Conservation (phyloP, 2,113 vertebrate genomes). For the Heterotis niloticus region DNA sequence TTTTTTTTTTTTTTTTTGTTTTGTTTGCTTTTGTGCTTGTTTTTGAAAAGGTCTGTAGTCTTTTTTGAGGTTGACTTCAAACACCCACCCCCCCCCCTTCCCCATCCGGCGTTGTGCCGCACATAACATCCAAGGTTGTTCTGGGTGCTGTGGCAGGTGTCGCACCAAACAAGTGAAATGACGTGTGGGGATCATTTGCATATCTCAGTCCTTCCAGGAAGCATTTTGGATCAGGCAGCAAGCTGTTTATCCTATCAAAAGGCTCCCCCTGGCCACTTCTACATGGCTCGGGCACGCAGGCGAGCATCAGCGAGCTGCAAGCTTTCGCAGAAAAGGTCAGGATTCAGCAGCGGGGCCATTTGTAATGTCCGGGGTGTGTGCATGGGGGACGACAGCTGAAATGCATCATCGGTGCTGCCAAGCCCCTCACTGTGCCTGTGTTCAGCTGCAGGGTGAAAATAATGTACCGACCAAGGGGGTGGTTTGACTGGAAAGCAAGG, state of each 20-base stretch:
- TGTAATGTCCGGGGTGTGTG: conserved; percentile 6
- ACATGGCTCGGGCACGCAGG: not conserved
- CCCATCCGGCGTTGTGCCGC: too few relatives aligned
- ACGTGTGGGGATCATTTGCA: conserved; percentile 27
- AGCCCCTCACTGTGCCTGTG: not conserved
- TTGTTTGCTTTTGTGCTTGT: not conserved
- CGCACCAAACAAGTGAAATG: conserved; percentile 23
- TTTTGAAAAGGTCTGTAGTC: not conserved
- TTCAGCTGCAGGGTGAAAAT: not conserved
- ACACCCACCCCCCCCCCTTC: not conserved
- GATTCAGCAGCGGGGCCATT: conserved; percentile 1
- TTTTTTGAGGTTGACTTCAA: not conserved
- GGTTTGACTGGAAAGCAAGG: not conserved
- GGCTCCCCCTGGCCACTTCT: conserved; percentile 10
- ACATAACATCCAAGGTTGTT: not conserved
- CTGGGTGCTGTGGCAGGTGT: not conserved
- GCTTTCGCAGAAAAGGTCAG: not conserved
- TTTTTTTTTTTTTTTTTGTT: not conserved
- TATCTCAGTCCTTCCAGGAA: conserved; percentile 31
- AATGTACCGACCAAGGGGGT: too few relatives aligned
- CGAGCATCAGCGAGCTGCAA: conserved; percentile 25
- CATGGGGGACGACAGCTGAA: not conserved
- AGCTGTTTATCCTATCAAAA: conserved; percentile 27
- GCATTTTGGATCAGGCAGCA: not conserved
- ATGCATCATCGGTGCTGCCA: not conserved